Percentiles rank a stretch among this genome's conserved stretches.
These are phyloP conservation scores for Gobio occitaniae DNA, from an alignment of 2,797 vertebrate species.

Conservation along the genomic window DNA sequence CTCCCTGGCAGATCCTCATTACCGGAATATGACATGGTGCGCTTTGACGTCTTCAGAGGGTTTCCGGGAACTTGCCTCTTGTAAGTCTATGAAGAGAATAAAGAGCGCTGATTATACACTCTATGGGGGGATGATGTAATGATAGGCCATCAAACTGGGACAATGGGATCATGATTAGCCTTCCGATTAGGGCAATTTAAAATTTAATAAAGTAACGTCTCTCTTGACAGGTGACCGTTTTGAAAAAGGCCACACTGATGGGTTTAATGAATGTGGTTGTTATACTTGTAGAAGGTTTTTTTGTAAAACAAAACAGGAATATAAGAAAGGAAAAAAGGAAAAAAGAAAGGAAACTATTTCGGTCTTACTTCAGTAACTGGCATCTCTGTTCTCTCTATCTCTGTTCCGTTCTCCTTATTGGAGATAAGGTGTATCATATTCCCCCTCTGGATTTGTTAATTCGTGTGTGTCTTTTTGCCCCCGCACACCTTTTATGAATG, in stretches of 20 bases:
- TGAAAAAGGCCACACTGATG: not conserved
- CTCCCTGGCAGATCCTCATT: slow-evolving; percentile 18
- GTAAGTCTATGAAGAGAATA: slow-evolving; percentile 5
- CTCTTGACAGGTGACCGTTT: slow-evolving; percentile 5
- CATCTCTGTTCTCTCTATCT: not conserved
- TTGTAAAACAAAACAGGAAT: slow-evolving; percentile 14
- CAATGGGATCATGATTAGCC: slow-evolving; percentile 36
- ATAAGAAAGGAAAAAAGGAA: not conserved
- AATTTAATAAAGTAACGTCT: slow-evolving; percentile 7
- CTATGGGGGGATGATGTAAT: slow-evolving; percentile 29
- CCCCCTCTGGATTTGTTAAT: slow-evolving; percentile 33
- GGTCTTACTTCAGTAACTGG: slow-evolving; percentile 14
- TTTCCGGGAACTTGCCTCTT: slow-evolving; percentile 7
- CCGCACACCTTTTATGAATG: slow-evolving; percentile 21
- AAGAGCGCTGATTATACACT: slow-evolving; percentile 22
- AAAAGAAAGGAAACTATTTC: slow-evolving; percentile 1
- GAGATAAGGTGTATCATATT: slow-evolving; percentile 40
- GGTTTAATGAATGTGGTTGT: not conserved
- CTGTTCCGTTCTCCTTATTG: slow-evolving; percentile 15
- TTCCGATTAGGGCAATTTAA: slow-evolving; percentile 23
- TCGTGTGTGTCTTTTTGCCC: slow-evolving; percentile 16
- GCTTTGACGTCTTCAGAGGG: not conserved
- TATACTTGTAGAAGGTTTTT: not conserved
- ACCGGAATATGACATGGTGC: slow-evolving; percentile 20
- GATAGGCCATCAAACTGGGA: slow-evolving; percentile 32